Base-by-base conservation (phyloP, 2,797 vertebrate species). In the Gastrophryne carolinensis region DNA sequence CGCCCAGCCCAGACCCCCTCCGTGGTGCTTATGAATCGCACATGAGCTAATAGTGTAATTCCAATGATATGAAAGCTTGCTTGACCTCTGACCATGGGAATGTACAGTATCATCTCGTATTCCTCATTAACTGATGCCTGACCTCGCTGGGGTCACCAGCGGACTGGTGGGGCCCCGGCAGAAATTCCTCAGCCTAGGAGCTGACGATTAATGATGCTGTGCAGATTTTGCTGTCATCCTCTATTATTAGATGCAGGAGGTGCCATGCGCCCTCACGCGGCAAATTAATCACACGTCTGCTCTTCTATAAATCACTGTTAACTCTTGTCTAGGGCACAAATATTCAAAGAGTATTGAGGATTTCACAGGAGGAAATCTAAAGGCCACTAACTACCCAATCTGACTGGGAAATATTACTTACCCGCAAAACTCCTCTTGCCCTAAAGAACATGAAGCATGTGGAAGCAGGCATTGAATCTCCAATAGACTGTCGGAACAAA, bases 31-130 rank as follows among this genome's bases (percentile, higher is more conserved):
- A 52, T 75, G 57, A 69, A 11, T 61, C 24, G 29, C 21, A 69
- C 30, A 69, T 68, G 54, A 68, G 53, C 60, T 34, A 64, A 66
- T 49, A 24, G 61, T 30, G 41, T 62, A 75, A 62, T 75, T 37
- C 54, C 73, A 68, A 62, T 75, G 27, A 75, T 62, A 62, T 53
- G 73, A 75, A 26, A 24, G 73, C 41, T 50, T 60, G n/a, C 15
- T 6, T 68, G 64, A 66, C 65, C 73, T 32, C 19, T 53, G 57
- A 67, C 56, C 65, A 13, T 17, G 50, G 50, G 65, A 69, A 69
- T 69, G 54, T 62, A 32, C 32, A 69, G 17, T 29, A 50, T 39
- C 32, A 37, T 27, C 73, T 60, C 29, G 26, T 68, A 52, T 61
- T 60, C 54, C 63, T 75, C 52, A 75, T 68, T 67, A 75, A 39